These are phyloP conservation scores for Pipistrellus pygmaeus DNA, from an alignment of 2,797 vertebrate species.

Conservation along the genomic window DNA sequence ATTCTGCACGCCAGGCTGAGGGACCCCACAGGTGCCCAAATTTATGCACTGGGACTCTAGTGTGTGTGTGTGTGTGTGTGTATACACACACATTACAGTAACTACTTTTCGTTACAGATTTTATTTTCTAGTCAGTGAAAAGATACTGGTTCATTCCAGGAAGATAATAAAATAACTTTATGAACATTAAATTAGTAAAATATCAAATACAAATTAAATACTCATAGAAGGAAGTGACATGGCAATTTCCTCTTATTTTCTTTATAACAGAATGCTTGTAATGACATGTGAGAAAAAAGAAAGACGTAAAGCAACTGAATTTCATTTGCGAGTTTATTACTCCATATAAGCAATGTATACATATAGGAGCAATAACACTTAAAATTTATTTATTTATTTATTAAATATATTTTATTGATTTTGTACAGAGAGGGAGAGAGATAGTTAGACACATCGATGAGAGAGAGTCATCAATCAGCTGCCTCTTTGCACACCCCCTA, in stretches of 20 bases:
- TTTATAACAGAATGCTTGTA: neutral
- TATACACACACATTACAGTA: neutral
- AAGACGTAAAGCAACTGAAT: neutral
- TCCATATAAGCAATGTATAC: neutral
- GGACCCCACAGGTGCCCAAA: too few relatives aligned
- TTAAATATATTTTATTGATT: too few relatives aligned
- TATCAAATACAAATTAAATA: neutral
- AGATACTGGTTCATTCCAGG: neutral
- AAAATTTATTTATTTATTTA: neutral
- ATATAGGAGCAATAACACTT: neutral
- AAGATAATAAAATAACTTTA: neutral
- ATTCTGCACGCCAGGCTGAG: too few relatives aligned
- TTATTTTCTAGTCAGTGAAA: slow-evolving; percentile 15
- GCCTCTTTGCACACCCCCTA: too few relatives aligned
- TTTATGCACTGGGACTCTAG: too few relatives aligned
- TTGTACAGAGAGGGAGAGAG: too few relatives aligned
- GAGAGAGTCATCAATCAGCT: too few relatives aligned
- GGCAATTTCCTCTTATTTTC: neutral
- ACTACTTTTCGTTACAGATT: slow-evolving; percentile 4
- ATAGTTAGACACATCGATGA: too few relatives aligned
- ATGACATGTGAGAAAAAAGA: neutral
- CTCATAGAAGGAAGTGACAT: neutral
- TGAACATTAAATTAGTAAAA: slow-evolving; percentile 13
- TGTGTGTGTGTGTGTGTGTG: too few relatives aligned
- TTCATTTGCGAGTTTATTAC: slow-evolving; percentile 37